These are phyloP conservation scores for Ryuthela nishihirai DNA, from an alignment of 2,888 invertebrate genomes.

Conservation along the genomic window DNA sequence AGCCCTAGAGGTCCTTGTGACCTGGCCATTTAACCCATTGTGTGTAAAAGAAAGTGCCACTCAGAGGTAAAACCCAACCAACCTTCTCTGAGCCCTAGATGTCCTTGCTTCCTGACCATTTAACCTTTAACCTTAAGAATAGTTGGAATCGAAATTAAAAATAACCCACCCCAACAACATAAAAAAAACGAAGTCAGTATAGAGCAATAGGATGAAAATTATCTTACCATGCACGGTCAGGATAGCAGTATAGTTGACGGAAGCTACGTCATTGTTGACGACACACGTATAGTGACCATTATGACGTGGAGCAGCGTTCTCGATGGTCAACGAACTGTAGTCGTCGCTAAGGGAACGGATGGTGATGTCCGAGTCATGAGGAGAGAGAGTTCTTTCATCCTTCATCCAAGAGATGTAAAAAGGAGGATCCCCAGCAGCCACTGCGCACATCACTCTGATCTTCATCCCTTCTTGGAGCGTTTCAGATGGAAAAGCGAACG, in stretches of 20 bases:
- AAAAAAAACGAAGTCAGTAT: too few species aligned
- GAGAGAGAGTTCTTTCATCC: slow-evolving; percentile 48
- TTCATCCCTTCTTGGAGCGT: slow-evolving; percentile 54
- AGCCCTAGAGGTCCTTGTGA: too few species aligned
- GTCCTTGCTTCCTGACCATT: too few species aligned
- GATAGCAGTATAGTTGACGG: slow-evolving; percentile 46
- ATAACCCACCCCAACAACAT: too few species aligned
- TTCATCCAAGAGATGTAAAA: slow-evolving; percentile 52
- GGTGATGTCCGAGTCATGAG: slow-evolving; percentile 44
- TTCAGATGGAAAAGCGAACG: slow-evolving; percentile 46
- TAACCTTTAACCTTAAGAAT: too few species aligned
- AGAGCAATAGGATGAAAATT: too few species aligned
- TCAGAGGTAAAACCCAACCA: too few species aligned
- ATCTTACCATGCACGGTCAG: slow-evolving; percentile 53
- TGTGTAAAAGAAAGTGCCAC: too few species aligned
- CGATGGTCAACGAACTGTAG: slow-evolving; percentile 39
- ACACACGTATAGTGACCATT: slow-evolving; percentile 52
- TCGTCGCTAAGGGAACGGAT: slow-evolving; percentile 26
- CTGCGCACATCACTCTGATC: slow-evolving; percentile 51
- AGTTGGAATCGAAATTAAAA: too few species aligned
- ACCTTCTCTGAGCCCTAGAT: too few species aligned
- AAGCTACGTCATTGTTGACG: slow-evolving; percentile 46
- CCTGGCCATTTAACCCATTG: too few species aligned
- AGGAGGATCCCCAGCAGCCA: slow-evolving; percentile 51
- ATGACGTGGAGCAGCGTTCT: slow-evolving; percentile 37